phyloP scores from a whole-genome alignment of 2,113 vertebrate species.

The Tiliqua scincoides region DNA sequence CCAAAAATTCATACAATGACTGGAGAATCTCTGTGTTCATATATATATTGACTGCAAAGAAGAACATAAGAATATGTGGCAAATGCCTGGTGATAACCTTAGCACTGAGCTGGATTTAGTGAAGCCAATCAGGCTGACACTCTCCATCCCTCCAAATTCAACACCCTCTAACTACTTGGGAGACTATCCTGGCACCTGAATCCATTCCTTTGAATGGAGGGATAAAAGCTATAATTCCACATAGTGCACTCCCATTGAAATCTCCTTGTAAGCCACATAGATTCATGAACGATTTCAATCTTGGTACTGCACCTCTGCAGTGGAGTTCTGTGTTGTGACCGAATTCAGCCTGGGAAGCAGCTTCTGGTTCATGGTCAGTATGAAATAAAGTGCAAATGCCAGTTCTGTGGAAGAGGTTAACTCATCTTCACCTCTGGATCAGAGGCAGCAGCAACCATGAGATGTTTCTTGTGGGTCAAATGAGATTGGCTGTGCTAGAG shows the following conservation, averaged over 20 bases:
- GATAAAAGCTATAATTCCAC: not conserved
- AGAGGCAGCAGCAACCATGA: not conserved
- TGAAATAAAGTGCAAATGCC: constrained; percentile 34
- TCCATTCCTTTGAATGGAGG: not conserved
- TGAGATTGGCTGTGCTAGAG: constrained; percentile 54
- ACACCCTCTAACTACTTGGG: not conserved
- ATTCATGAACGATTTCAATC: not conserved
- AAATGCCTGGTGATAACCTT: not conserved
- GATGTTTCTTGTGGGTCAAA: not conserved
- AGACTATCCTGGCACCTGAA: not conserved
- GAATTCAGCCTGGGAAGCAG: not conserved
- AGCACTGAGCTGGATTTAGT: not conserved
- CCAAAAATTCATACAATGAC: too few relatives aligned
- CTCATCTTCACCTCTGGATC: not conserved
- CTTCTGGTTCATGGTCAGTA: not conserved
- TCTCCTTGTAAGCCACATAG: not conserved
- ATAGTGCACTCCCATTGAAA: not conserved
- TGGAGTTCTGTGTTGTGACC: not conserved
- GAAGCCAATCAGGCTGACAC: not conserved
- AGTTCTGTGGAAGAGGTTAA: not conserved
- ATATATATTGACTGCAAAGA: not conserved
- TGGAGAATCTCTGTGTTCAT: too few relatives aligned
- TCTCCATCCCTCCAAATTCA: not conserved
- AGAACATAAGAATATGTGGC: not conserved
- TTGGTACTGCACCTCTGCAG: not conserved